Conservation (phyloP, 2,113 vertebrate species). For the Notiomystis cincta region DNA sequence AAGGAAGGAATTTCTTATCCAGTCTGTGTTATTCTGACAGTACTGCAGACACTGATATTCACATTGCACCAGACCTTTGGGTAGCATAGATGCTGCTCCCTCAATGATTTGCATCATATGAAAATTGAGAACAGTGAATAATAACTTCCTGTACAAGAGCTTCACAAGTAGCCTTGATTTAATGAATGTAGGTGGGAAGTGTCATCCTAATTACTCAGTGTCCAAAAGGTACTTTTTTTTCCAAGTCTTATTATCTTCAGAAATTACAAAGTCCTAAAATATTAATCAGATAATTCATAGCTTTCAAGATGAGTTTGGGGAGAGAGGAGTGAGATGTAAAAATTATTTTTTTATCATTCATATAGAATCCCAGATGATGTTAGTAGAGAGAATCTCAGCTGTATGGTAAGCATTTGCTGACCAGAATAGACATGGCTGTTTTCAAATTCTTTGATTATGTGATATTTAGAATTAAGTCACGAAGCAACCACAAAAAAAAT, state of each 20-base stretch:
- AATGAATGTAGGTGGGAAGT: conserved; percentile 5
- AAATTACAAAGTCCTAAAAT: conserved; percentile 5
- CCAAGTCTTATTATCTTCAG: neutral
- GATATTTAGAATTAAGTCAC: neutral
- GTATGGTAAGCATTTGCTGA: neutral
- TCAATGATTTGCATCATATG: neutral
- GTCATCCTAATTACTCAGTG: neutral
- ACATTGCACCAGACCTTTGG: neutral
- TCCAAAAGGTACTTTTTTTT: conserved; percentile 8
- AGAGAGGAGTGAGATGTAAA: neutral
- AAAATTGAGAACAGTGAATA: conserved; percentile 1
- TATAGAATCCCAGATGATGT: neutral
- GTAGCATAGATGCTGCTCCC: neutral
- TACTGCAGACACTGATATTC: neutral
- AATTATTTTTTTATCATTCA: neutral
- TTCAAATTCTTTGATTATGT: neutral
- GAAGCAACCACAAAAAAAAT: neutral
- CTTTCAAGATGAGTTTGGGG: neutral
- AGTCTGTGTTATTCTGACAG: neutral
- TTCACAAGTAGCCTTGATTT: neutral
- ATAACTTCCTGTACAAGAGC: neutral
- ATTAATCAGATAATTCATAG: neutral
- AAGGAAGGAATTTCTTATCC: neutral
- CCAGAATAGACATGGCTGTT: neutral
- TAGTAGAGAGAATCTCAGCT: neutral